These are phyloP conservation scores for Eupithecia exiguata DNA, from an alignment of 2,888 invertebrate genomes.

Conservation along the genomic window DNA sequence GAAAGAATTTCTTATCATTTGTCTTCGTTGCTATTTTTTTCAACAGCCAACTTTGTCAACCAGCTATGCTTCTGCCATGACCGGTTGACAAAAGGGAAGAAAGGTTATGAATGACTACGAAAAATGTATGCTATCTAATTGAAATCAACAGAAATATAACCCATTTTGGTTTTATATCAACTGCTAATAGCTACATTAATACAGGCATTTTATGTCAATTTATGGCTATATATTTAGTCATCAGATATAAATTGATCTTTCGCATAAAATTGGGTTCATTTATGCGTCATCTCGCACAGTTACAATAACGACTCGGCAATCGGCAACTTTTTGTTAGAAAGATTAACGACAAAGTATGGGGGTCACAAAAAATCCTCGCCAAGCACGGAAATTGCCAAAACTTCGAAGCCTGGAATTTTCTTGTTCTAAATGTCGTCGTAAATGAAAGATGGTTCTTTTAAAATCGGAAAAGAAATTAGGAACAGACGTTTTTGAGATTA, in stretches of 20 bases:
- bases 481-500: conserved; percentile 81
- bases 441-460: conserved; percentile 83
- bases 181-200: not conserved
- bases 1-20: conserved; percentile 4
- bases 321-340: conserved; percentile 78
- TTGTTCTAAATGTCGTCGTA: conserved; percentile 82
- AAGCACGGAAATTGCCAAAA: conserved; percentile 82
- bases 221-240: not conserved
- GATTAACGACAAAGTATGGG: conserved; percentile 80
- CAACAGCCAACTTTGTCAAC: not conserved
- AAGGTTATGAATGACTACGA: not conserved
- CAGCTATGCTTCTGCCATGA: not conserved
- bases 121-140: not conserved
- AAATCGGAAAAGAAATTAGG: conserved; percentile 82
- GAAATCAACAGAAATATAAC: not conserved
- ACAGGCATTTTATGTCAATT: not conserved
- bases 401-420: conserved; percentile 80
- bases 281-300: conserved; percentile 72
- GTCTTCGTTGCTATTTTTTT: conserved; percentile 7
- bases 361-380: conserved; percentile 77
- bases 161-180: not conserved
- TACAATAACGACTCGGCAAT: conserved; percentile 67
- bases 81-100: not conserved
- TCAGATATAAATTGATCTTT: not conserved
- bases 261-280: conserved; percentile 60